These are phyloP conservation scores for Neostethus bicornis DNA, from an alignment of 2,797 vertebrate species.

Conservation along the genomic window DNA sequence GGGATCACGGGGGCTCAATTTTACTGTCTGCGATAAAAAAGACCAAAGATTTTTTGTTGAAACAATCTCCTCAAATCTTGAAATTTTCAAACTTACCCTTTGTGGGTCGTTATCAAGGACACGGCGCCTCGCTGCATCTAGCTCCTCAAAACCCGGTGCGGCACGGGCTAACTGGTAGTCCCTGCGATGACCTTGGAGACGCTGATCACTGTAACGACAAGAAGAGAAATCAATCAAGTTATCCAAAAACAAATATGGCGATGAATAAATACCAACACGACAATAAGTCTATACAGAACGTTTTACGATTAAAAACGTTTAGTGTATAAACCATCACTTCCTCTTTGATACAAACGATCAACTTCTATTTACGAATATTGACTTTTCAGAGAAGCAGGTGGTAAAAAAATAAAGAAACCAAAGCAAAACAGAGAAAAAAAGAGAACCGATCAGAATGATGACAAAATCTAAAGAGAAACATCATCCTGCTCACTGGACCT, in stretches of 20 bases:
- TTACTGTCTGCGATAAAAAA: too few relatives aligned
- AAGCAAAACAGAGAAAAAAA: not conserved
- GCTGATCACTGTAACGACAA: constrained; percentile 50
- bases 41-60: too few relatives aligned
- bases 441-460: constrained; percentile 60
- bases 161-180: constrained; percentile 59
- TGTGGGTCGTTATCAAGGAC: constrained; percentile 62
- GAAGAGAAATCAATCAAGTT: too few relatives aligned
- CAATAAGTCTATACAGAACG: too few relatives aligned
- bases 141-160: constrained; percentile 63
- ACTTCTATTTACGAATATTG: too few relatives aligned
- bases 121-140: constrained; percentile 56
- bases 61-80: not conserved
- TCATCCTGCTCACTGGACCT: constrained; percentile 64
- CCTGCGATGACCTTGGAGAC: constrained; percentile 34
- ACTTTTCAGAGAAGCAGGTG: constrained; percentile 12
- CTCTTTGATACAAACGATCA: too few relatives aligned
- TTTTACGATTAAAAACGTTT: too few relatives aligned
- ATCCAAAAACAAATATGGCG: too few relatives aligned
- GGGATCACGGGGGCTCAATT: too few relatives aligned
- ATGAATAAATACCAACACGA: too few relatives aligned
- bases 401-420: constrained; percentile 18
- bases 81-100: constrained; percentile 49
- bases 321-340: too few relatives aligned
- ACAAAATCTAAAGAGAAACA: constrained; percentile 58